A percentile compares a stretch with the other conserved stretches of the same genome.
Conservation (phyloP, 1,140 invertebrate species). For the Mylabris phalerata region DNA sequence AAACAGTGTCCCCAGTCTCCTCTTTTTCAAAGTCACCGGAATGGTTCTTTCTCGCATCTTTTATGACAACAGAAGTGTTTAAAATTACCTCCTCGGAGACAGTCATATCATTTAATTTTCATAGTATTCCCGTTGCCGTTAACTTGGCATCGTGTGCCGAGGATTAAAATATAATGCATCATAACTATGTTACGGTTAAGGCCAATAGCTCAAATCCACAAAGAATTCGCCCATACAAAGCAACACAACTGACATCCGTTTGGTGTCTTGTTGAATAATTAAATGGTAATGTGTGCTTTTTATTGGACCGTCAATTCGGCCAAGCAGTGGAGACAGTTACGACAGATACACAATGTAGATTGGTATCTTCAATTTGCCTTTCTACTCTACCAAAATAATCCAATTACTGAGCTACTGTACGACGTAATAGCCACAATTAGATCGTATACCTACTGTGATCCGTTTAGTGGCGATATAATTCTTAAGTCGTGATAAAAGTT, state of each 20-base stretch:
- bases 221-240: background rate
- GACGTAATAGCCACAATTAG: background rate
- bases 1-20: constrained; percentile 34
- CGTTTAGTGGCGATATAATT: constrained; percentile 13
- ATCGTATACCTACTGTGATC: constrained; percentile 16
- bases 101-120: constrained; percentile 42
- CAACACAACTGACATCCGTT: background rate
- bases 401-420: background rate
- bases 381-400: background rate
- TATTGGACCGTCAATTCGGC: too few species aligned
- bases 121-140: constrained; percentile 26
- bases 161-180: constrained; percentile 36
- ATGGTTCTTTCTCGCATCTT: constrained; percentile 36
- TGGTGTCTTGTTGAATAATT: background rate
- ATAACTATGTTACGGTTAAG: constrained; percentile 33
- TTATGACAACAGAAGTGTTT: constrained; percentile 42
- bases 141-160: constrained; percentile 17
- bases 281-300: background rate
- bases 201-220: constrained; percentile 24
- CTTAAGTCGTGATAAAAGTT: constrained; percentile 19
- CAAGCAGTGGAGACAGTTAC: too few species aligned
- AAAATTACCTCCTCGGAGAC: constrained; percentile 39
- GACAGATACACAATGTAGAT: too few species aligned
- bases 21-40: constrained; percentile 36
- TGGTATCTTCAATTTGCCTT: too few species aligned